These are phyloP conservation scores for Crotalus helleri DNA, from an alignment of 2,113 vertebrate genomes.

Conservation along the genomic window DNA sequence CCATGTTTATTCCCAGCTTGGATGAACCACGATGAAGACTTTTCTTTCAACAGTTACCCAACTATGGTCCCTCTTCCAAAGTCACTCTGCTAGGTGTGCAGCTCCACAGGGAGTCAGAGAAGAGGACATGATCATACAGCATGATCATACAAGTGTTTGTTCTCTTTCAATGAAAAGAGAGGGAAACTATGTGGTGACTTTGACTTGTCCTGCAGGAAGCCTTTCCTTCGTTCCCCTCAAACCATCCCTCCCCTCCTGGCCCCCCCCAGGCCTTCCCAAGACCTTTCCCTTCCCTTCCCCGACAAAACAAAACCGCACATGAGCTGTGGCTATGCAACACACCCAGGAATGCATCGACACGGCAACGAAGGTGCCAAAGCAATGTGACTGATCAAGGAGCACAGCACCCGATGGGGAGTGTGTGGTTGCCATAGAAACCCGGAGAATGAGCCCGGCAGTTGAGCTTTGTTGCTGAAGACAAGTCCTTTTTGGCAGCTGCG, in stretches of 20 bases:
- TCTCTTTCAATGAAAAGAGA: neutral
- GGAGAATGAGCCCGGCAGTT: slow-evolving; percentile 4
- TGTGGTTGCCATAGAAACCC: slow-evolving; percentile 44
- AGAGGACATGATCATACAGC: neutral
- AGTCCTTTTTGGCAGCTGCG: neutral
- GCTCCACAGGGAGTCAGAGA: neutral
- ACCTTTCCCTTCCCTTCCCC: neutral
- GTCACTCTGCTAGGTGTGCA: neutral
- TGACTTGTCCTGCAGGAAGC: neutral
- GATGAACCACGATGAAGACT: no score
- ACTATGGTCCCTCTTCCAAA: neutral
- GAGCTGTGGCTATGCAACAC: slow-evolving; percentile 27
- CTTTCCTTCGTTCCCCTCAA: neutral
- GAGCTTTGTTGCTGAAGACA: neutral
- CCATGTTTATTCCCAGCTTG: no score
- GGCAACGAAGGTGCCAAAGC: slow-evolving; percentile 54
- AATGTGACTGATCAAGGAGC: slow-evolving; percentile 30
- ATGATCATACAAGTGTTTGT: neutral
- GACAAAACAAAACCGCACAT: neutral
- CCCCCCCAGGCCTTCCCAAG: neutral
- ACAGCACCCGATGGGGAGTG: slow-evolving; percentile 35
- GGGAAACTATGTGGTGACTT: neutral
- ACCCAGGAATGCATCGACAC: slow-evolving; percentile 42
- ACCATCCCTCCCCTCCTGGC: neutral
- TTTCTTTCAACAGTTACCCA: no score